Percentiles rank a stretch among this genome's conserved stretches.
These are phyloP conservation scores for Cyclophora punctaria DNA, from an alignment of 2,888 invertebrate genomes.

Conservation along the genomic window DNA sequence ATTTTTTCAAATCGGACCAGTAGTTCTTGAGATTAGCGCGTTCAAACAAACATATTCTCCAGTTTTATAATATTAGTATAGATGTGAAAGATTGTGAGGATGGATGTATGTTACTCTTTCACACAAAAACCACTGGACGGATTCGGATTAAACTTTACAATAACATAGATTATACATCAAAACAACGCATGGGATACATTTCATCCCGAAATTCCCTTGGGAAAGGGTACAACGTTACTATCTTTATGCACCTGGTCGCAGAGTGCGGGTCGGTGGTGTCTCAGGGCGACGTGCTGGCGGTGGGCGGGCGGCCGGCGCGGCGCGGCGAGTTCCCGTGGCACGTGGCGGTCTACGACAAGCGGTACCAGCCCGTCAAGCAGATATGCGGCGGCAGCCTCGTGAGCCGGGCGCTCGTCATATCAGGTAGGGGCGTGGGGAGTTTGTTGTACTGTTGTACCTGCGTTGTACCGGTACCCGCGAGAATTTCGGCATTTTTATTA, in stretches of 20 bases:
- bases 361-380: slow-evolving; percentile 45
- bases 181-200: not conserved
- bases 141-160: too few species aligned
- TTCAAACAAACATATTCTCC: too few species aligned
- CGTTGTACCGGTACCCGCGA: too few species aligned
- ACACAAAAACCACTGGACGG: too few species aligned
- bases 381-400: slow-evolving; percentile 75
- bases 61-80: not conserved
- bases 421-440: slow-evolving; percentile 25
- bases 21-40: too few species aligned
- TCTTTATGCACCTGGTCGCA: not conserved
- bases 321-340: slow-evolving; percentile 72
- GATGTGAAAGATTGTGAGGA: too few species aligned
- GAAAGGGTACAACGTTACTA: not conserved
- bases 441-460: too few species aligned
- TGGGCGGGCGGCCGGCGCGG: slow-evolving; percentile 41
- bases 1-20: too few species aligned
- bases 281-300: slow-evolving; percentile 39
- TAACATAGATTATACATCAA: not conserved
- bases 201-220: too few species aligned
- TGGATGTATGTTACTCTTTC: too few species aligned
- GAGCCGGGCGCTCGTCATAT: slow-evolving; percentile 35
- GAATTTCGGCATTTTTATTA: too few species aligned
- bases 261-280: slow-evolving; percentile 26
- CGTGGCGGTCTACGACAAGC: slow-evolving; percentile 61